A percentile compares a stretch with the other conserved stretches of the same genome.
phyloP scores from a whole-genome alignment of 2,113 vertebrate genomes.

The Gallinago undulata region DNA sequence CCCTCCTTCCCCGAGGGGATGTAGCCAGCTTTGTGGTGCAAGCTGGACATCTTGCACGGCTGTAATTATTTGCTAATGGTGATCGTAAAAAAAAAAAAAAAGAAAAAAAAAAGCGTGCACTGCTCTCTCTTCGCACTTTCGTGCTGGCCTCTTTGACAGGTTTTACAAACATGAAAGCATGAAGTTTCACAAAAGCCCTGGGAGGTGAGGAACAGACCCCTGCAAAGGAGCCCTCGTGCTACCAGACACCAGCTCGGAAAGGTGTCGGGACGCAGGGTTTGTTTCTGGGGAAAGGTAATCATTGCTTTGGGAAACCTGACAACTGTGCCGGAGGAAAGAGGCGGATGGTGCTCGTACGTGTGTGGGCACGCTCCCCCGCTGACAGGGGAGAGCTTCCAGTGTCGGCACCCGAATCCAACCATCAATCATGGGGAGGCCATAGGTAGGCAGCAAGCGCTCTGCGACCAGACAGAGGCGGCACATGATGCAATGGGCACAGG shows the following conservation, averaged over 20 bases:
- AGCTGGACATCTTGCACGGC: background rate
- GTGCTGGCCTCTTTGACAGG: background rate
- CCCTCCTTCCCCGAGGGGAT: background rate
- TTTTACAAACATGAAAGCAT: background rate
- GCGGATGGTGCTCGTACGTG: background rate
- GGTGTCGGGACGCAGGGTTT: background rate
- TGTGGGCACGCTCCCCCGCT: background rate
- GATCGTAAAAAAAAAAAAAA: background rate
- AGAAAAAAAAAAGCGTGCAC: background rate
- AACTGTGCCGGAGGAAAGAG: background rate
- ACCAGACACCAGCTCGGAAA: background rate
- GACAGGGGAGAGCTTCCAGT: constrained; percentile 13
- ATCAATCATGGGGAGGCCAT: constrained; percentile 26
- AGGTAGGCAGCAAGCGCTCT: background rate
- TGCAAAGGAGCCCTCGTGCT: background rate
- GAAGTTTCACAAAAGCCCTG: background rate
- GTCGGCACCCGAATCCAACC: background rate
- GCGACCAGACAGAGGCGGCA: constrained; percentile 18
- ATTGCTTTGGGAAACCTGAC: constrained; percentile 37
- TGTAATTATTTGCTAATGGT: background rate
- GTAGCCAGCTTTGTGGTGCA: background rate
- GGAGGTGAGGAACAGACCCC: background rate
- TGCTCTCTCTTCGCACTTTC: background rate
- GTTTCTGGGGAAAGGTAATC: constrained; percentile 34
- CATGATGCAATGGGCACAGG: constrained; percentile 69